Evolutionary conservation across 2,888 invertebrate species (phyloP).

Genomic region (Plusia festucae): DNA sequence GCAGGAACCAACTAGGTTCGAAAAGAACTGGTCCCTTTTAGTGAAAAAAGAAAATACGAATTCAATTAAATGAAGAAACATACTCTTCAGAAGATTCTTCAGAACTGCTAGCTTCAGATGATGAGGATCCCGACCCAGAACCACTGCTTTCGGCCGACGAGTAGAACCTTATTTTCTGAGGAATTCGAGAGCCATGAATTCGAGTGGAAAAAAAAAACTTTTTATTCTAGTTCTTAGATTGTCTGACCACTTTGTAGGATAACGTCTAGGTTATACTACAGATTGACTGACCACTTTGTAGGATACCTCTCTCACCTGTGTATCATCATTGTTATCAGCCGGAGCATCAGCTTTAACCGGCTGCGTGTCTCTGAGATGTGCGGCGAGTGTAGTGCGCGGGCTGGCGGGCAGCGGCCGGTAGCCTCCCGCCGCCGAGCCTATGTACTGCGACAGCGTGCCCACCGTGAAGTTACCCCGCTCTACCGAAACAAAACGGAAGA

Average conservation of each 20-base stretch:
- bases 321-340: not conserved
- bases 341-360: conserved; percentile 55
- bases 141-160: conserved; percentile 87
- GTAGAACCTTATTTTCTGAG: conserved; percentile 91
- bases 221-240: too few species aligned
- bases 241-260: too few species aligned
- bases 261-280: too few species aligned
- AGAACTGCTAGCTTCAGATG: conserved; percentile 70
- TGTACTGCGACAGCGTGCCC: conserved; percentile 98
- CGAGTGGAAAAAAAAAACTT: too few species aligned
- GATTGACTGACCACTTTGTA: too few species aligned
- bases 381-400: conserved; percentile 93
- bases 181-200: too few species aligned
- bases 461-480: conserved; percentile 96
- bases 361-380: conserved; percentile 91
- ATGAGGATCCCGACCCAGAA: conserved; percentile 71
- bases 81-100: conserved; percentile 86
- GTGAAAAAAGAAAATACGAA: too few species aligned
- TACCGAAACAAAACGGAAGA: conserved; percentile 61
- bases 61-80: conserved; percentile 41
- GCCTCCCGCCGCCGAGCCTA: conserved; percentile 95
- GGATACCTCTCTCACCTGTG: conserved; percentile 13
- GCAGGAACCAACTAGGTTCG: too few species aligned
- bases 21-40: too few species aligned
- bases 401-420: conserved; percentile 97